Percentiles rank a stretch among this genome's conserved stretches.
phyloP scores from a whole-genome alignment of 2,113 vertebrate genomes.

The Nestor notabilis region DNA sequence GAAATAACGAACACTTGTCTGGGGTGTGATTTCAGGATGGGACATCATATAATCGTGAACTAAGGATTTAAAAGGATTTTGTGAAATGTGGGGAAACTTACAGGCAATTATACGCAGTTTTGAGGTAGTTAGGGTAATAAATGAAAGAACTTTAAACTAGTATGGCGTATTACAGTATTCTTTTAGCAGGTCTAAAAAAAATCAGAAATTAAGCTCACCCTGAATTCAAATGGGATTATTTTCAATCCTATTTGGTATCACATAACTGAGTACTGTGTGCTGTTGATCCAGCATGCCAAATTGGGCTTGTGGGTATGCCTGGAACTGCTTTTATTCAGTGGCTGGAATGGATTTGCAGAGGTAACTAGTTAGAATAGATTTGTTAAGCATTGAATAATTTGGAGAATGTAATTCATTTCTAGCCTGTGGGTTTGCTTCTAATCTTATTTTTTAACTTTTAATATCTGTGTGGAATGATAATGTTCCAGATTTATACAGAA shows the following conservation, averaged over 20 bases:
- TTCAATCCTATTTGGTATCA: background rate
- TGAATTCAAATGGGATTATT: background rate
- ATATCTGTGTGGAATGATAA: background rate
- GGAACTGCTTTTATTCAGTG: background rate
- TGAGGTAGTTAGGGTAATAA: background rate
- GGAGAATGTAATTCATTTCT: background rate
- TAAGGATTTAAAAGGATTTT: background rate
- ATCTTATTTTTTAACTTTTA: background rate
- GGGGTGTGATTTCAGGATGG: background rate
- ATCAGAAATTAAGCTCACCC: background rate
- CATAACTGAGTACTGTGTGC: background rate
- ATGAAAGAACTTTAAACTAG: background rate
- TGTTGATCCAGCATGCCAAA: background rate
- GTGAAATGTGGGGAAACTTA: background rate
- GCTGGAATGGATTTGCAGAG: background rate
- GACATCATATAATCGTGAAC: background rate
- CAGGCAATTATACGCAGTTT: rapidly evolving
- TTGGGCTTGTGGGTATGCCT: background rate
- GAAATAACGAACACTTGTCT: background rate
- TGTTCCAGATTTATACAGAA: background rate
- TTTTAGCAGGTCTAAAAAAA: background rate
- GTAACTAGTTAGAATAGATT: background rate
- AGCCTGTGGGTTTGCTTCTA: background rate
- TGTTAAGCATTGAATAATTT: background rate
- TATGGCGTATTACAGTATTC: background rate